Conservation (phyloP, 1,140 invertebrate species). For the Orussus abietinus region DNA sequence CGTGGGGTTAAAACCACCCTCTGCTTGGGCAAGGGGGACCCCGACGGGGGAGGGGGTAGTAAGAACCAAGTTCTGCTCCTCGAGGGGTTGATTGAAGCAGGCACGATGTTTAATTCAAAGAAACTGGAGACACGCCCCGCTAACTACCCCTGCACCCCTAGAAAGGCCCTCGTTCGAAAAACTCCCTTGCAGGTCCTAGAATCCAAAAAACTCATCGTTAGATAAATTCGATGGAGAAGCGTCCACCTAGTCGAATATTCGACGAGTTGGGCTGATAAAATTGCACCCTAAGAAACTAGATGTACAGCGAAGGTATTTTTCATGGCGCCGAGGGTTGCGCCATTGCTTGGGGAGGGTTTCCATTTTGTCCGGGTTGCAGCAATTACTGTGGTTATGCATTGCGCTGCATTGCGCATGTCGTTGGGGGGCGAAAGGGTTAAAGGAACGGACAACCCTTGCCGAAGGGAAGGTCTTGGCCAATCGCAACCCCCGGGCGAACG, state of each 20-base stretch:
- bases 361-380: neutral
- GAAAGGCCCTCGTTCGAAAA: no score
- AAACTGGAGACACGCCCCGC: constrained; percentile 33
- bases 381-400: neutral
- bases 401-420: neutral
- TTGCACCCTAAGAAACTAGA: no score
- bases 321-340: no score
- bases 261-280: no score
- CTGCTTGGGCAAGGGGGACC: constrained; percentile 8
- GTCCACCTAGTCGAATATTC: no score
- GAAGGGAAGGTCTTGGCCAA: no score
- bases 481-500: no score
- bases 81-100: constrained; percentile 36
- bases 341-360: no score
- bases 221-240: no score
- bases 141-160: constrained; percentile 23
- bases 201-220: no score
- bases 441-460: neutral
- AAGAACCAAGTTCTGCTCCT: constrained; percentile 1
- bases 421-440: constrained; percentile 1
- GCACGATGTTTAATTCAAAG: constrained; percentile 47
- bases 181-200: no score
- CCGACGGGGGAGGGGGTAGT: constrained; percentile 3
- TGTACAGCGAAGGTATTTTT: no score
- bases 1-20: constrained; percentile 21